These are phyloP conservation scores for Microcebus griseorufus DNA, from an alignment of 2,113 vertebrate genomes.

Conservation along the genomic window DNA sequence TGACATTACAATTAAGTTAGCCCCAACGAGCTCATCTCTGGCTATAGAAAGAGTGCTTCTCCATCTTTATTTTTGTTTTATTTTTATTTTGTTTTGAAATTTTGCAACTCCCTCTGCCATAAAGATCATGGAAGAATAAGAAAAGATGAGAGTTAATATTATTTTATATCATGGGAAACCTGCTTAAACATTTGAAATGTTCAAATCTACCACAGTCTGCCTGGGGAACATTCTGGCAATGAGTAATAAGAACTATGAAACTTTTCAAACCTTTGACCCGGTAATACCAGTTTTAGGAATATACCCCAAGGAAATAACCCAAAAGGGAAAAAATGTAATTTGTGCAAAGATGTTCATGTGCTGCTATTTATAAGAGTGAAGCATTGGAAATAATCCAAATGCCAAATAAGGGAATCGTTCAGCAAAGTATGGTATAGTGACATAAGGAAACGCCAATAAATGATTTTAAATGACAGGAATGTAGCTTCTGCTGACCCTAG, in stretches of 20 bases:
- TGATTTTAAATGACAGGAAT: background rate
- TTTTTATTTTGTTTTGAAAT: background rate
- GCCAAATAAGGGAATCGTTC: constrained; percentile 60
- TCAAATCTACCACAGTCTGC: background rate
- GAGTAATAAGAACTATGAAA: constrained; percentile 10
- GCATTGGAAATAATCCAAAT: constrained; percentile 28
- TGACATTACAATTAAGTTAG: background rate
- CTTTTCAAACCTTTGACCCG: constrained; percentile 60
- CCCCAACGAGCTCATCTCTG: background rate
- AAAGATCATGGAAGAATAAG: background rate
- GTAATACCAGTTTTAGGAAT: constrained; percentile 50
- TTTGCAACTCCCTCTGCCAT: background rate
- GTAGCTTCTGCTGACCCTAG: background rate
- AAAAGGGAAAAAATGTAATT: constrained; percentile 62
- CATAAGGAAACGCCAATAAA: background rate
- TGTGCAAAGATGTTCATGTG: constrained; percentile 32
- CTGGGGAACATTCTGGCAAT: constrained; percentile 17
- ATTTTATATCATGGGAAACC: constrained; percentile 33
- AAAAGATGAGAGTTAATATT: background rate
- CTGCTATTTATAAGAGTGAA: constrained; percentile 68
- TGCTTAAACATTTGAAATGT: background rate
- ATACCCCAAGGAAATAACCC: constrained; percentile 70
- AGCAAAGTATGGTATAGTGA: background rate
- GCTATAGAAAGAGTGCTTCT: background rate
- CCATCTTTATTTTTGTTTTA: background rate